Evolutionary conservation across 1,140 invertebrate genomes (phyloP), one percentile per base, ranked within the genome.

Genomic region (Trissolcus basalis): DNA sequence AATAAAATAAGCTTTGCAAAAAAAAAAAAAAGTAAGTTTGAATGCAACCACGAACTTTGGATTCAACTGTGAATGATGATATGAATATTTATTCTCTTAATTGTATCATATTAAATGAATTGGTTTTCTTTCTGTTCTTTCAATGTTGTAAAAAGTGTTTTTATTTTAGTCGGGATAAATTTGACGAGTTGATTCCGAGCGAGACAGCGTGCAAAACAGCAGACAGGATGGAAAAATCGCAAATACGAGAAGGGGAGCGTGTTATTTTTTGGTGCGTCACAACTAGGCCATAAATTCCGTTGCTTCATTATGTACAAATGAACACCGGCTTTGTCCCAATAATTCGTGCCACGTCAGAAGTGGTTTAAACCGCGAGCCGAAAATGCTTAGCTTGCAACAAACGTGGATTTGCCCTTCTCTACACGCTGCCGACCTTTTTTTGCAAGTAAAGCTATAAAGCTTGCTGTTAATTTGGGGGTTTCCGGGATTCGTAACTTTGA

Each of bases 381-480:
- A 77, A 77, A 60, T 77, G 63, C 58, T 77, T 71, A 54, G 48
- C 51, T 43, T 47, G 67, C 56, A 55, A 15, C 56, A 43, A 59
- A 27, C 19, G 19, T 27, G 19, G 19, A 27, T 27, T 27, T 27
- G 19, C 19, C 19, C 50, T 47, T 16, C 53, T 43, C 12, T 39
- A 27, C 15, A 49, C 48, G 13, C 14, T 9, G 1, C 1, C 48
- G 11, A 12, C 35, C 50, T 71, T 77, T 75, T n/a, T 68, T 72
- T 64, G 19, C 44, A 53, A 69, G 68, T 44, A 68, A 69, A 77
- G 63, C 75, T 58, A 68, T 72, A 72, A 77, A 77, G 75, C 75
- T 72, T 61, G 59, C 53, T 53, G 75, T 77, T 77, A 77, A 77
- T 77, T 77, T 72, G 68, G 63, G 64, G 75, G 68, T 72, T 77